Base-by-base conservation (phyloP, 2,113 vertebrate species). In the Passer domesticus region DNA sequence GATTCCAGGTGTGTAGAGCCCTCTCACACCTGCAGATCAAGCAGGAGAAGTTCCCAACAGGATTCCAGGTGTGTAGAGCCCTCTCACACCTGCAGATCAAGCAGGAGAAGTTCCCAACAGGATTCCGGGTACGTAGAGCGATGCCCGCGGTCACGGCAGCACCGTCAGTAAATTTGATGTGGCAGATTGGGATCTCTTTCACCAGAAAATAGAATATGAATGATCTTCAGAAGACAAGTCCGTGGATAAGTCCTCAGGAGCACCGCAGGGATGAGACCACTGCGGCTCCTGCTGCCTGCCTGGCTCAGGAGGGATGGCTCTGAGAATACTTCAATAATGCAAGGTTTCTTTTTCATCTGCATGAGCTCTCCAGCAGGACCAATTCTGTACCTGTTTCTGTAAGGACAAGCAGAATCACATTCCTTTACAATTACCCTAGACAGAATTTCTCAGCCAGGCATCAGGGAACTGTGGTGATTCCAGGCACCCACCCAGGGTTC, bases 391-490 rank as follows among this genome's bases (percentile, higher is more conserved):
- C 76, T 67, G 7, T 31, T 37, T 66, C 69, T 20, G 19, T 12
- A 19, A 24, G 41, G 33, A 63, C 37, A 31, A 28, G 39, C 28
- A 79, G 56, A 37, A 39, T 12, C n/a, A 1, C 18, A 15, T 67
- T 44, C 43, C 67, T 67, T 47, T 28, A 9, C 19, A 31, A 21
- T 15, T 25, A 7, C 6, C 1, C 44, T 23, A 12, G 8, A 15
- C 14, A 15, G 77, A 19, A 78, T 64, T 69, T 43, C 83, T 66
- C 82, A 74, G 49, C 10, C 41, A 20, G 46, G 23, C n/a, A 13
- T 30, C 24, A 10, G 13, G 31, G 86, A 78, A 13, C n/a, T 0
- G 1, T 2, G 1, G 37, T 16, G 17, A 18, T 21, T 52, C 21
- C 80, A 69, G 49, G 66, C 11, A 6, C 52, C 28, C 5, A 1